These are phyloP conservation scores for Talpa occidentalis DNA, from an alignment of 2,113 vertebrate genomes.

Conservation along the genomic window DNA sequence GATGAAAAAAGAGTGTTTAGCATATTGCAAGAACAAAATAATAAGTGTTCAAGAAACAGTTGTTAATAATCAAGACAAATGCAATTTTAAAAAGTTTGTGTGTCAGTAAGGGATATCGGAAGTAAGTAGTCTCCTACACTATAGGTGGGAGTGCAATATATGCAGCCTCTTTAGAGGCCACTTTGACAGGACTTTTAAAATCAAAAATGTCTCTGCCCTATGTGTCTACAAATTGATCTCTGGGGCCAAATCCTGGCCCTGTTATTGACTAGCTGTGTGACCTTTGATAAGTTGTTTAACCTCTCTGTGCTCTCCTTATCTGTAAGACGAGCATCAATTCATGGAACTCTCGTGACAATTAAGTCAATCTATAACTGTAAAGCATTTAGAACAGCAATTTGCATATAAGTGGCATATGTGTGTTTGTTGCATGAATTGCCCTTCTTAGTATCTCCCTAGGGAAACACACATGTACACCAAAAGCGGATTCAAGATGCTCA, in stretches of 20 bases:
- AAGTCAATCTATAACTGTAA: neutral
- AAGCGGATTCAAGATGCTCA: neutral
- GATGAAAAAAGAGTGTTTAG: neutral
- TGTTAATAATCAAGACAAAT: conserved; percentile 1
- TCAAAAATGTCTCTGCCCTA: neutral
- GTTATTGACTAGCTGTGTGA: conserved; percentile 26
- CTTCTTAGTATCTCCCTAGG: neutral
- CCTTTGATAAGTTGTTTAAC: neutral
- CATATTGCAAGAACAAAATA: neutral
- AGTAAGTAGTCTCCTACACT: neutral
- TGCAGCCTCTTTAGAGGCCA: neutral
- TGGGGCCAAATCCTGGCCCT: neutral
- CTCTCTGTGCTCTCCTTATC: conserved; percentile 22
- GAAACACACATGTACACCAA: conserved; percentile 4
- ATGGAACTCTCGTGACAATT: neutral
- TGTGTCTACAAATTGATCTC: neutral
- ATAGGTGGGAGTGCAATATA: neutral
- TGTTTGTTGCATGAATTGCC: neutral
- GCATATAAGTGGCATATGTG: neutral
- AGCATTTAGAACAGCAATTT: neutral
- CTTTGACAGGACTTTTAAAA: conserved; percentile 5
- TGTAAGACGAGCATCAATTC: neutral
- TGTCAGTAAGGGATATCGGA: neutral
- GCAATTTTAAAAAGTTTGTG: neutral
- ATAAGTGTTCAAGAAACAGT: neutral